Base-by-base conservation (phyloP, 2,113 vertebrate species). In the Pachypanchax playfairii region DNA sequence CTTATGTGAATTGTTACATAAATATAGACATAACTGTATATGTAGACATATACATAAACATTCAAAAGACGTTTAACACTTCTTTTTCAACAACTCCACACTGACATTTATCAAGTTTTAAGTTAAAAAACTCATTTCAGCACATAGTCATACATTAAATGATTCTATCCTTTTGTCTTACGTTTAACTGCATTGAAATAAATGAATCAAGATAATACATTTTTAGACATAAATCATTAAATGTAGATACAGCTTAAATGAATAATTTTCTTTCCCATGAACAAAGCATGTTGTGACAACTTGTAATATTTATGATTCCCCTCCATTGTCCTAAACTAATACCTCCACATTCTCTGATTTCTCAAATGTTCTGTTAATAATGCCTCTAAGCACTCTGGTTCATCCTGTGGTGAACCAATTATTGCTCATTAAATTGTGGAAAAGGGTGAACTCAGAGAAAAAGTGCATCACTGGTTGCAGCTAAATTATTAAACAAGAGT, bases 371-470 rank as follows among this genome's bases (percentile, higher is more conserved):
- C 65, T 64, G 57, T 47, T 68, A 85, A 77, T 66, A 69, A 83
- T 58, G 72, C 68, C 80, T 70, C 70, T 69, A 69, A 86, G 77
- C 65, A 70, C 72, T 81, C 61, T 55, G 64, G 63, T 73, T 82
- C 41, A 20, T 77, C 67, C 78, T 63, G 69, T 42, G 41, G 57
- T 80, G 61, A 83, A 79, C 73, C 83, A 87, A 86, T 91, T 84
- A 87, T 46, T 53, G 62, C 36, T 77, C 75, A 82, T 84, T 87
- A 88, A 80, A 60, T 7, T 17, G 51, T 31, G 50, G 52, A 66
- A 63, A 82, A 67, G 73, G 80, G 51, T 71, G 46, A 77, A 77
- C 67, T 26, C 4, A 25, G 58, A 18, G 20, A 55, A 57, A 18
- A 31, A 53, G 66, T 35, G 51, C 50, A 56, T 75, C 54, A 39